phyloP scores from a whole-genome alignment of 2,113 vertebrate species.

The Ellobius talpinus region DNA sequence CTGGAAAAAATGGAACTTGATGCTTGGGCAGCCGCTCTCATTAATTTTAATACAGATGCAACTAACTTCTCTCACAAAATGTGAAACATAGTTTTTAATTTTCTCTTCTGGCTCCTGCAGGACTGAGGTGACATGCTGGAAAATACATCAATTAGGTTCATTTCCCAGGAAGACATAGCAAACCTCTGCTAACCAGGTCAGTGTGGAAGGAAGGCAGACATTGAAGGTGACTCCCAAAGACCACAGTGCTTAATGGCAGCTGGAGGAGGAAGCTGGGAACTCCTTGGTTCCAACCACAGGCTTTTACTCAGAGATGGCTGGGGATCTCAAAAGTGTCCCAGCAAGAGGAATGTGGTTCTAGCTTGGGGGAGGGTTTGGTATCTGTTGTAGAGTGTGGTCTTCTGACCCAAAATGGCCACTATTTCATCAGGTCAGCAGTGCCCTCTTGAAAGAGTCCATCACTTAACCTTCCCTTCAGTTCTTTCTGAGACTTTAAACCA shows the following conservation, averaged over 20 bases:
- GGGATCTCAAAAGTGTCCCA: rapidly evolving
- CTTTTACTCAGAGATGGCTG: rapidly evolving
- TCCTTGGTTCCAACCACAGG: rapidly evolving
- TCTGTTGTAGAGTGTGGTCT: neutral
- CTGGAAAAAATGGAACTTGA: neutral
- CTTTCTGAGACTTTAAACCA: neutral
- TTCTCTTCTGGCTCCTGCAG: neutral
- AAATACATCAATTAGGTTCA: slow-evolving; percentile 11
- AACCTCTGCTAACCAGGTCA: neutral
- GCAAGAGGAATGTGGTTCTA: rapidly evolving
- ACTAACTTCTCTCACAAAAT: slow-evolving; percentile 30
- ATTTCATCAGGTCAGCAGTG: neutral
- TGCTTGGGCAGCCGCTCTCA: neutral
- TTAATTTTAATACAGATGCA: slow-evolving; percentile 44
- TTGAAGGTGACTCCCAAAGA: neutral
- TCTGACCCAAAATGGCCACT: neutral
- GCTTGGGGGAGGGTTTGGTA: too few species aligned
- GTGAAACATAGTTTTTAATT: slow-evolving; percentile 56
- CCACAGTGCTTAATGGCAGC: neutral
- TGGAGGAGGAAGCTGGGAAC: rapidly evolving
- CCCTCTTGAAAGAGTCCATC: neutral
- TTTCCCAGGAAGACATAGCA: neutral
- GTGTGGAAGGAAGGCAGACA: neutral
- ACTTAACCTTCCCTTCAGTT: too few species aligned
- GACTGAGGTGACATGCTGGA: neutral